phyloP scores from a whole-genome alignment of 2,797 vertebrate species.

The Mormyrus hasselquistii region DNA sequence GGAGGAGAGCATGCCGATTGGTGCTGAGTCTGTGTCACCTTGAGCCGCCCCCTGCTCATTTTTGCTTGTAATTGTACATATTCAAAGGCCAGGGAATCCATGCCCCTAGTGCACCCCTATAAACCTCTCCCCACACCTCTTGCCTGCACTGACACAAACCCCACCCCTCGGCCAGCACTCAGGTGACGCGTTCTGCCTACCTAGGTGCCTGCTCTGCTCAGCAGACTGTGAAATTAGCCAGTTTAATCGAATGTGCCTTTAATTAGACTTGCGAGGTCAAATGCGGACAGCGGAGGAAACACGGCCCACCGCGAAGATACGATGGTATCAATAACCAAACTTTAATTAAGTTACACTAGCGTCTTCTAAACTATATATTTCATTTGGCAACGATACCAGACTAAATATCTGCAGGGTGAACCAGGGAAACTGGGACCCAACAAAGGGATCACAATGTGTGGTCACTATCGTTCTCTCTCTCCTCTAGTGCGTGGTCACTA shows the following conservation, averaged over 20 bases:
- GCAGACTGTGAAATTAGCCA: conserved; percentile 59
- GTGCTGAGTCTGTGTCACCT: not conserved
- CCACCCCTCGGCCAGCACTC: not conserved
- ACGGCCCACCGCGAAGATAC: not conserved
- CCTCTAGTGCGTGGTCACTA: not conserved
- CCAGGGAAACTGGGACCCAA: not conserved
- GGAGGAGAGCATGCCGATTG: not conserved
- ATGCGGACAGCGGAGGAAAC: conserved; percentile 1
- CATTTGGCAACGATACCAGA: not conserved
- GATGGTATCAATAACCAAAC: not conserved
- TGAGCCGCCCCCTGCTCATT: not conserved
- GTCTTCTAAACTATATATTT: conserved; percentile 1
- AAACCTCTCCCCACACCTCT: not conserved
- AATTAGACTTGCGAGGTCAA: conserved; percentile 39
- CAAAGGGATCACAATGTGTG: not conserved
- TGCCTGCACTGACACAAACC: not conserved
- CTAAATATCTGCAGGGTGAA: not conserved
- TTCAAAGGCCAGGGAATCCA: not conserved
- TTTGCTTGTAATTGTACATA: not conserved
- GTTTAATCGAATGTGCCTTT: conserved; percentile 57
- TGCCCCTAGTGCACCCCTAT: not conserved
- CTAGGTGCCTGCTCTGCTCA: conserved; percentile 28
- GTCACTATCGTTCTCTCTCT: not conserved
- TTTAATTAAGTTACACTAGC: conserved; percentile 17
- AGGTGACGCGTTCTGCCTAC: not conserved